phyloP scores from a whole-genome alignment of 2,113 vertebrate genomes.

The Labrus mixtus region DNA sequence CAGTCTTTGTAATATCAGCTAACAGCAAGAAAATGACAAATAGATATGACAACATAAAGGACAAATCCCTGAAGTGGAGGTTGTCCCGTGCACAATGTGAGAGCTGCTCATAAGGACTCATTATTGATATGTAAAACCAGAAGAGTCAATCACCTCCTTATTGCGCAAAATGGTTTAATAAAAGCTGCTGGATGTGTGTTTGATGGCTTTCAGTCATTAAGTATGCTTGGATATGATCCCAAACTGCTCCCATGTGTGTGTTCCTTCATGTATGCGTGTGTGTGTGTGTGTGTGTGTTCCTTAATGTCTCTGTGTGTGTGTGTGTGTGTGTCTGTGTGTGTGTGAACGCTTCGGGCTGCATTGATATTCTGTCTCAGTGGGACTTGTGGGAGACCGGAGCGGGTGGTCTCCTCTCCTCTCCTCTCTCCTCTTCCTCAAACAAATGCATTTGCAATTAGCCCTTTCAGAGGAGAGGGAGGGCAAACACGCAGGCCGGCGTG shows the following conservation, averaged over 20 bases:
- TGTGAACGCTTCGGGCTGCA: conserved; percentile 28
- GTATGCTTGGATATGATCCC: conserved; percentile 49
- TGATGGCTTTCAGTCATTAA: conserved; percentile 56
- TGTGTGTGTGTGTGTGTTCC: conserved; percentile 13
- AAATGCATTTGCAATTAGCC: conserved; percentile 87
- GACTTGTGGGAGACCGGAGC: conserved; percentile 50
- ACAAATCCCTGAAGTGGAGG: neutral
- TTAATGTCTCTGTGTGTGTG: no score
- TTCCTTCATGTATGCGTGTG: conserved; percentile 8
- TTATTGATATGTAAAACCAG: conserved; percentile 39
- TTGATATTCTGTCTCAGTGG: conserved; percentile 71
- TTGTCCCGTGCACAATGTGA: neutral
- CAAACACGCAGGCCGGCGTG: conserved; percentile 74
- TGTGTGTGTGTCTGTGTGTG: conserved; percentile 11
- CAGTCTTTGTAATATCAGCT: neutral
- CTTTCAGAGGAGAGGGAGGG: conserved; percentile 82
- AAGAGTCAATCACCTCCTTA: conserved; percentile 25
- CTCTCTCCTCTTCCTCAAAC: conserved; percentile 84
- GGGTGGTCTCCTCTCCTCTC: conserved; percentile 69
- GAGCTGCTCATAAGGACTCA: neutral
- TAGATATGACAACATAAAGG: neutral
- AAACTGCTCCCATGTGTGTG: conserved; percentile 62
- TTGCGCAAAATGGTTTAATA: conserved; percentile 56
- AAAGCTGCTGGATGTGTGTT: conserved; percentile 44
- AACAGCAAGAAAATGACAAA: neutral